phyloP scores from a whole-genome alignment of 1,140 invertebrate species.

The Neotoxoptera formosana region DNA sequence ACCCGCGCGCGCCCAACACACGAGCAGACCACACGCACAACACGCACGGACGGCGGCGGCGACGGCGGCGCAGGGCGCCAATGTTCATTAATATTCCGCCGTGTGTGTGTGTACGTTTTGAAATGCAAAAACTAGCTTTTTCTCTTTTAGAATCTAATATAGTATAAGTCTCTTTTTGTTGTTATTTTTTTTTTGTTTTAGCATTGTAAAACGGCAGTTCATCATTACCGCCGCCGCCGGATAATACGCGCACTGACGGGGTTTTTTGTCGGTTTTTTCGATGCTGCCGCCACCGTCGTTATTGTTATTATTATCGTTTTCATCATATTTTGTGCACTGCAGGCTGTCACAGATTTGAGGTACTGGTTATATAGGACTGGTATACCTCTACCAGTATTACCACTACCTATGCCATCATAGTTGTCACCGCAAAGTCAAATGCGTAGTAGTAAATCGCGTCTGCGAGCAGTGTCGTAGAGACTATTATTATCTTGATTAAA shows the following conservation, averaged over 20 bases:
- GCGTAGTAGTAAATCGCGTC: too few species aligned
- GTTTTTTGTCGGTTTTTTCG: not conserved
- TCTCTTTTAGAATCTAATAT: not conserved
- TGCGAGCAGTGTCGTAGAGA: not conserved
- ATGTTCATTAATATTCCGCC: constrained; percentile 22
- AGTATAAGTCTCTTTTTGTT: not conserved
- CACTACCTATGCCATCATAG: not conserved
- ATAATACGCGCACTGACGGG: not conserved
- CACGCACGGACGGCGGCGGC: constrained; percentile 25
- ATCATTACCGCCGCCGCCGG: not conserved
- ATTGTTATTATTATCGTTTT: not conserved
- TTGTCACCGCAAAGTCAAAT: not conserved
- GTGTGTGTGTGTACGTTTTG: not conserved
- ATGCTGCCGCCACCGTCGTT: not conserved
- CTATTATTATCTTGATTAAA: not conserved
- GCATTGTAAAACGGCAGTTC: not conserved
- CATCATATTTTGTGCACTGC: not conserved
- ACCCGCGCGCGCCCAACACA: not conserved
- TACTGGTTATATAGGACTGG: not conserved
- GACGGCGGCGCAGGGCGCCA: constrained; percentile 27
- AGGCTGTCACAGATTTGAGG: not conserved
- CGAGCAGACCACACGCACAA: constrained; percentile 4
- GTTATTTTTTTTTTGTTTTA: not conserved
- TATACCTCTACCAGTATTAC: too few species aligned
- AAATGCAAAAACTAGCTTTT: constrained; percentile 31